Conservation (phyloP, 2,888 invertebrate genomes). For the Cerastis rubricosa region DNA sequence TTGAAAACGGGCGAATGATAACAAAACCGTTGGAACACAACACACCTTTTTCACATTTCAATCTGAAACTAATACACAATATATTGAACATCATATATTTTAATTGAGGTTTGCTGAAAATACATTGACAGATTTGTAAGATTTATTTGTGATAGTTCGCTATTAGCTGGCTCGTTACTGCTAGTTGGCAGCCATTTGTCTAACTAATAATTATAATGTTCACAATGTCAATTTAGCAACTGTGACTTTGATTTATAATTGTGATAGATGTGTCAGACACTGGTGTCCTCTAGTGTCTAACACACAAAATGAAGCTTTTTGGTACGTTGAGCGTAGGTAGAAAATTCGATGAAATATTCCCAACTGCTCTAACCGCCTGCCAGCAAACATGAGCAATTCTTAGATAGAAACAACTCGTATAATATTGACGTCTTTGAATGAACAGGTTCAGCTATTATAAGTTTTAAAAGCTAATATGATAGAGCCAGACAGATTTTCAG, state of each 20-base stretch:
- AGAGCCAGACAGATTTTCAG: too few species aligned
- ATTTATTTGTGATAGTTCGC: constrained; percentile 40
- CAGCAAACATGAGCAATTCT: background rate
- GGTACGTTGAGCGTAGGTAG: too few species aligned
- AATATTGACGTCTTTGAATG: constrained; percentile 17
- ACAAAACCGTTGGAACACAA: constrained; percentile 77
- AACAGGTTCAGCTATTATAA: constrained; percentile 8
- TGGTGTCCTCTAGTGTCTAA: too few species aligned
- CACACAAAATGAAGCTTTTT: background rate
- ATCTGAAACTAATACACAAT: constrained; percentile 75
- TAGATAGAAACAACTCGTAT: background rate
- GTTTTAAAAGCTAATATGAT: background rate
- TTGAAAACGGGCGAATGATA: constrained; percentile 79
- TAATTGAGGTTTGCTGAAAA: constrained; percentile 68
- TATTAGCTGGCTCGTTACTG: constrained; percentile 12
- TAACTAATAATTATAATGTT: constrained; percentile 15
- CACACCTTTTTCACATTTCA: constrained; percentile 81
- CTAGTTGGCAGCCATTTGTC: background rate
- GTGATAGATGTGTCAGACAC: background rate
- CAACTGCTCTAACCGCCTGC: constrained; percentile 7
- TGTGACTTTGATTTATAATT: constrained; percentile 5
- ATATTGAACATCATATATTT: constrained; percentile 73
- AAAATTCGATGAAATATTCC: background rate
- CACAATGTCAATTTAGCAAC: constrained; percentile 1
- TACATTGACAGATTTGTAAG: constrained; percentile 40